Conservation (phyloP, 2,797 vertebrate species). For the Notamacropus eugenii region DNA sequence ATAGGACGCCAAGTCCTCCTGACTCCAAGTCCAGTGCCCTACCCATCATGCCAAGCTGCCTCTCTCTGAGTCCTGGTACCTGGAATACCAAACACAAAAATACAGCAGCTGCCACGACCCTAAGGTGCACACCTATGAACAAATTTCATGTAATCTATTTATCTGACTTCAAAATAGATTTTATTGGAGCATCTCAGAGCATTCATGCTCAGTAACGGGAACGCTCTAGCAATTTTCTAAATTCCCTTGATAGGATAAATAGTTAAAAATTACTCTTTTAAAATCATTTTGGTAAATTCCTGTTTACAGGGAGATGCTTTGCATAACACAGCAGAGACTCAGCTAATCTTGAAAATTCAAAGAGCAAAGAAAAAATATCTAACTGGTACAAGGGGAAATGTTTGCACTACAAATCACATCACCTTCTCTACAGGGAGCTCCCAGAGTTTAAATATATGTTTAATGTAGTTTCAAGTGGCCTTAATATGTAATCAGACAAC, state of each 20-base stretch:
- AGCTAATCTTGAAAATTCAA: constrained; percentile 31
- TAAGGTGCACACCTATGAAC: not conserved
- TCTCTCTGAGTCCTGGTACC: not conserved
- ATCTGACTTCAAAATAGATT: constrained; percentile 57
- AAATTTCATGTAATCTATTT: constrained; percentile 51
- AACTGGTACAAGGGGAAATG: constrained; percentile 6
- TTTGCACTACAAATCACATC: constrained; percentile 29
- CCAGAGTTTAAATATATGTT: not conserved
- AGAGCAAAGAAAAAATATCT: constrained; percentile 7
- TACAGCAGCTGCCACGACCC: not conserved
- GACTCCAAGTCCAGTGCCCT: not conserved
- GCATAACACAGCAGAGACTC: constrained; percentile 37
- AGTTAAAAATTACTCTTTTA: constrained; percentile 47
- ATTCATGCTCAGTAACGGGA: not conserved
- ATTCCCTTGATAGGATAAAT: not conserved
- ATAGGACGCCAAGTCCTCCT: not conserved
- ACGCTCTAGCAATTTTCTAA: not conserved
- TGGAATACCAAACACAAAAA: not conserved
- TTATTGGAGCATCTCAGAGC: constrained; percentile 40
- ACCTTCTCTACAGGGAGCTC: not conserved
- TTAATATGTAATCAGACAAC: not conserved
- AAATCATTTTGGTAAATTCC: constrained; percentile 37
- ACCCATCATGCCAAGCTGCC: not conserved
- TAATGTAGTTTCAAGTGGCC: not conserved
- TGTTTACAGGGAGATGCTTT: constrained; percentile 42